Base-by-base conservation (phyloP, 2,888 invertebrate genomes). In the Osmoderma eremita region DNA sequence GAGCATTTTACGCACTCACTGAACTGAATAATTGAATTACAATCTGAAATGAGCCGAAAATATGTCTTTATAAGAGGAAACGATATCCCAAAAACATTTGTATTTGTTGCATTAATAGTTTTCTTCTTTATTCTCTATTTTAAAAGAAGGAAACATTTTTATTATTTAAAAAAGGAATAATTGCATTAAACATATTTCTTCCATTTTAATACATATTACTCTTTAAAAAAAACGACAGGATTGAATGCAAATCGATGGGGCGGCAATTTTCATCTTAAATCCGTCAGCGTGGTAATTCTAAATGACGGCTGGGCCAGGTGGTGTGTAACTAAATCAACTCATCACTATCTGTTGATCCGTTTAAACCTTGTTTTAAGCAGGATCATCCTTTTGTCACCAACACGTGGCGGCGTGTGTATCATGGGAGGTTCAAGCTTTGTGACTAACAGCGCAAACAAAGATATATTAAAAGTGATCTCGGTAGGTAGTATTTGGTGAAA, bases 1-100 rank as follows among this genome's bases (percentile, higher is more conserved):
- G 20, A n/a, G 64, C 77, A 76, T 77, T 75, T 75, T 74, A 58
- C 70, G 66, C 71, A 72, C 67, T 68, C 77, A 75, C 68, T 75
- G 76, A 75, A 67, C 75, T 61, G 75, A 49, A 74, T 77, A 72
- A 77, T 77, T 72, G 69, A 73, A 77, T 77, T 72, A 73, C 70
- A 73, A 72, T 73, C 74, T 69, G 76, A 75, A 75, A 74, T 72
- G 73, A 72, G 74, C 74, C 72, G 71, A 75, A 74, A 73, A 74
- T 75, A 75, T 75, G 71, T 73, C 76, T 74, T 73, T 75, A 74
- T 71, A 72, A 69, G 68, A 20, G 58, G 15, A 13, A 41, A 17
- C 45, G 58, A 15, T 12, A 45, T 61, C n/a, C n/a, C n/a, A n/a
- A 45, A 61, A n/a, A 10, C 17, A 51, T 51, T 22, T 51, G 22